These are phyloP conservation scores for Drosophila lacteicornis DNA, from an alignment of 1,140 invertebrate species.

Conservation along the genomic window DNA sequence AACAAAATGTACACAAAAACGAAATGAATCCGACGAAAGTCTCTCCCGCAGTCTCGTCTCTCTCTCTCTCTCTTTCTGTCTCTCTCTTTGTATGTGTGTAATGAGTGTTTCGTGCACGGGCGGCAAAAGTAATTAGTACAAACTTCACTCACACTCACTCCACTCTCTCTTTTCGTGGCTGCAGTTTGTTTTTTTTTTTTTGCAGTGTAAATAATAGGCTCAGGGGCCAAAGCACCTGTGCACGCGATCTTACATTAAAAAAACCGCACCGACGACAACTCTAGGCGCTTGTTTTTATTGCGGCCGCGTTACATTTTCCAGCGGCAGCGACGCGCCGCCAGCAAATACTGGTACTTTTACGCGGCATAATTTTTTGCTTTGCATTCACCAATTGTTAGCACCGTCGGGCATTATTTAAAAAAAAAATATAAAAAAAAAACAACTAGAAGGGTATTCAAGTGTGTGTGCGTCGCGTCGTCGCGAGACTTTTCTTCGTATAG, in stretches of 20 bases:
- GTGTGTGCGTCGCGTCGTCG: constrained; percentile 38
- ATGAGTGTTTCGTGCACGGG: constrained; percentile 70
- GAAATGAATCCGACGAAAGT: constrained; percentile 38
- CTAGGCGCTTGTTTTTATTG: constrained; percentile 59
- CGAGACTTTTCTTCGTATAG: constrained; percentile 24
- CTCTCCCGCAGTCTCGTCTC: constrained; percentile 45
- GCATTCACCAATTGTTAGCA: constrained; percentile 8
- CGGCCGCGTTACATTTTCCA: constrained; percentile 36
- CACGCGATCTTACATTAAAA: constrained; percentile 50
- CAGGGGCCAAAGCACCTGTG: constrained; percentile 56
- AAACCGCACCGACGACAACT: constrained; percentile 6
- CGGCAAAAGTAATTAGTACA: constrained; percentile 65
- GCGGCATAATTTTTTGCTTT: constrained; percentile 15
- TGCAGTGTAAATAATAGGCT: constrained; percentile 34
- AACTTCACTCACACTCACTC: constrained; percentile 68
- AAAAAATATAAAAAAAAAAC: constrained; percentile 13
- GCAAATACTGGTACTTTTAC: constrained; percentile 9
- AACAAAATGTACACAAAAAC: constrained; percentile 72
- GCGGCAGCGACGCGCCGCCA: constrained; percentile 32
- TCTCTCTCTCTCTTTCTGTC: constrained; percentile 17
- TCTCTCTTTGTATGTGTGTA: constrained; percentile 42
- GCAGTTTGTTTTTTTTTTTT: constrained; percentile 39
- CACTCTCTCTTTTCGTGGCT: constrained; percentile 25
- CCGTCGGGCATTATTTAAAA: constrained; percentile 2
- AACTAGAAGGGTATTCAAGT: constrained; percentile 14